phyloP scores from a whole-genome alignment of 1,140 invertebrate species.

The Zaprionus camerounensis region DNA sequence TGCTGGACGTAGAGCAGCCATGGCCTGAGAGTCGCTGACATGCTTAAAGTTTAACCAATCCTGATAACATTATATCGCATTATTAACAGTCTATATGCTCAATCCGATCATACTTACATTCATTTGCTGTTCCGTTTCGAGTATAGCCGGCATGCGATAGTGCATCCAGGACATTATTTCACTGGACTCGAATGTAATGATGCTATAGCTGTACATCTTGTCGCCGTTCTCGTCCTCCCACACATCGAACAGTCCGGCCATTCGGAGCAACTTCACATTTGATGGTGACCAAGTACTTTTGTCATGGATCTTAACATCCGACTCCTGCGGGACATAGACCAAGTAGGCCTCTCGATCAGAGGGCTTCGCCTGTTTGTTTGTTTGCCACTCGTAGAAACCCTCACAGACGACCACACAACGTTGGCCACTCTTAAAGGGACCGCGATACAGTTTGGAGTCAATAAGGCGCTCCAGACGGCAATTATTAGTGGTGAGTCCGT shows the following conservation, averaged over 20 bases:
- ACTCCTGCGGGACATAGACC: conserved; percentile 88
- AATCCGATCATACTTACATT: conserved; percentile 84
- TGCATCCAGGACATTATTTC: conserved; percentile 89
- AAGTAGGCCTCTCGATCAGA: conserved; percentile 86
- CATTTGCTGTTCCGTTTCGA: conserved; percentile 89
- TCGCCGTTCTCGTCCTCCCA: conserved; percentile 87
- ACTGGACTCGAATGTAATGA: conserved; percentile 92
- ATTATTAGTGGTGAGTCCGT: conserved; percentile 92
- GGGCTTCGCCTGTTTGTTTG: conserved; percentile 88
- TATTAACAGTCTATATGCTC: not conserved
- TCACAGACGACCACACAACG: conserved; percentile 92
- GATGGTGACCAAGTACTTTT: conserved; percentile 86
- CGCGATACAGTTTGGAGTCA: conserved; percentile 88
- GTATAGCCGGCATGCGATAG: conserved; percentile 91
- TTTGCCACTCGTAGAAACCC: conserved; percentile 96
- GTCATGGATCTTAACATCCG: conserved; percentile 86
- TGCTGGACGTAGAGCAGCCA: conserved; percentile 85
- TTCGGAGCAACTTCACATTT: conserved; percentile 88
- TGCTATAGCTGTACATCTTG: conserved; percentile 89
- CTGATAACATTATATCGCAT: conserved; percentile 72
- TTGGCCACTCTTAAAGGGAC: conserved; percentile 88
- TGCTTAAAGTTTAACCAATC: conserved; percentile 89
- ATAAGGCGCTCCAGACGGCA: conserved; percentile 90
- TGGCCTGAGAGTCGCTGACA: conserved; percentile 86
- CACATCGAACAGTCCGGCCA: conserved; percentile 91